Evolutionary conservation across 2,113 vertebrate species (phyloP).

Genomic region (Orcinus orca): DNA sequence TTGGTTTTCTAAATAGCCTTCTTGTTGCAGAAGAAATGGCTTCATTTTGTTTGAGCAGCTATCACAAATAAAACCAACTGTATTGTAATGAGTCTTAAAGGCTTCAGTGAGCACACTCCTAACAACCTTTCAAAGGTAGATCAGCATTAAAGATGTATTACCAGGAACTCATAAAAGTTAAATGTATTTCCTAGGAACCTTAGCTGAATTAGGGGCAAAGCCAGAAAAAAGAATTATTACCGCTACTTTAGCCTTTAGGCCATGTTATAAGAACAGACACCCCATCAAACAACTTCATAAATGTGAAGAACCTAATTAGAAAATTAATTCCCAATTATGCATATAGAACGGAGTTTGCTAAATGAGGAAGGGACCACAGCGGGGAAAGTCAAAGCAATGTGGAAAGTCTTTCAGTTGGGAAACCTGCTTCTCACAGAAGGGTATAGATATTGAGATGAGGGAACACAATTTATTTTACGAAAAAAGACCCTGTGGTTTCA

Average conservation of each 20-base stretch:
- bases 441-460: not conserved
- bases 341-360: conserved; percentile 58
- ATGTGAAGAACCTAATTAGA: conserved; percentile 74
- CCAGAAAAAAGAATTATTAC: conserved; percentile 69
- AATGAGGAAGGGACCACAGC: conserved; percentile 52
- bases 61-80: not conserved
- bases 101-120: not conserved
- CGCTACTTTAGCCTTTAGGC: conserved; percentile 67
- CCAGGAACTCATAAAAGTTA: conserved; percentile 62
- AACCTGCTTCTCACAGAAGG: not conserved
- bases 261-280: conserved; percentile 64
- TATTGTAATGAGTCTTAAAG: conserved; percentile 10
- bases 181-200: conserved; percentile 68
- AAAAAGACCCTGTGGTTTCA: conserved; percentile 5
- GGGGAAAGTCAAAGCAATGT: conserved; percentile 39
- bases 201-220: conserved; percentile 64
- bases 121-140: conserved; percentile 61
- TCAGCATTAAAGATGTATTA: conserved; percentile 65
- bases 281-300: conserved; percentile 76
- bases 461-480: not conserved
- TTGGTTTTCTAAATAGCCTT: conserved; percentile 2
- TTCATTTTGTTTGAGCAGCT: not conserved
- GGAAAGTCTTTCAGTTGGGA: conserved; percentile 36
- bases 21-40: not conserved
- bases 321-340: conserved; percentile 77